These are phyloP conservation scores for Caenorhabditis sp. DNA, from an alignment of 2,888 invertebrate species.

Conservation along the genomic window DNA sequence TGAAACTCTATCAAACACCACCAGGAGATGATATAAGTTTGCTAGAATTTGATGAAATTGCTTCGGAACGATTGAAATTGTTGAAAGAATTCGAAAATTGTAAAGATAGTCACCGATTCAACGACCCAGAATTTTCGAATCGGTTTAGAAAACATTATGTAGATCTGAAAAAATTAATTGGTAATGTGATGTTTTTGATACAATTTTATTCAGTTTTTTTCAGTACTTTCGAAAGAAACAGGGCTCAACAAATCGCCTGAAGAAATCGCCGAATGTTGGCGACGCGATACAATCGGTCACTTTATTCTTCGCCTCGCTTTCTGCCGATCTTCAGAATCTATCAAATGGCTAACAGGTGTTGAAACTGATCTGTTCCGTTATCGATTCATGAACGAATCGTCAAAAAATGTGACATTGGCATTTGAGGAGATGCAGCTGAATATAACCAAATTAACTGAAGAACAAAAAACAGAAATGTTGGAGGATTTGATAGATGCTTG, in stretches of 20 bases:
- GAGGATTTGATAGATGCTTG: conserved; percentile 14
- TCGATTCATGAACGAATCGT: conserved; percentile 27
- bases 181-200: too few relatives aligned
- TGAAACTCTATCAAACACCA: conserved; percentile 54
- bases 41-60: conserved; percentile 64
- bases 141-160: conserved; percentile 6
- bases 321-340: conserved; percentile 82
- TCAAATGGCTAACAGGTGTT: conserved; percentile 85
- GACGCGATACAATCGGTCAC: conserved; percentile 86
- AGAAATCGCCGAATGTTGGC: conserved; percentile 24
- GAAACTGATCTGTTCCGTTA: conserved; percentile 82
- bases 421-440: conserved; percentile 63
- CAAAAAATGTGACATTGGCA: conserved; percentile 9
- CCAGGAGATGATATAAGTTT: conserved; percentile 59
- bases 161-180: conserved; percentile 17
- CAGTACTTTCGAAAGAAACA: conserved; percentile 13
- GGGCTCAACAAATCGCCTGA: neutral
- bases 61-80: conserved; percentile 54
- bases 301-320: conserved; percentile 90
- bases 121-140: conserved; percentile 16
- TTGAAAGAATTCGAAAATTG: conserved; percentile 46
- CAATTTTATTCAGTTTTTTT: neutral
- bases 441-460: conserved; percentile 31
- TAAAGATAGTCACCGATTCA: conserved; percentile 25
- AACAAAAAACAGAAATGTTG: conserved; percentile 13